These are phyloP conservation scores for Drosophila mojavensis DNA, from an alignment of 1,140 invertebrate species.

Conservation along the genomic window DNA sequence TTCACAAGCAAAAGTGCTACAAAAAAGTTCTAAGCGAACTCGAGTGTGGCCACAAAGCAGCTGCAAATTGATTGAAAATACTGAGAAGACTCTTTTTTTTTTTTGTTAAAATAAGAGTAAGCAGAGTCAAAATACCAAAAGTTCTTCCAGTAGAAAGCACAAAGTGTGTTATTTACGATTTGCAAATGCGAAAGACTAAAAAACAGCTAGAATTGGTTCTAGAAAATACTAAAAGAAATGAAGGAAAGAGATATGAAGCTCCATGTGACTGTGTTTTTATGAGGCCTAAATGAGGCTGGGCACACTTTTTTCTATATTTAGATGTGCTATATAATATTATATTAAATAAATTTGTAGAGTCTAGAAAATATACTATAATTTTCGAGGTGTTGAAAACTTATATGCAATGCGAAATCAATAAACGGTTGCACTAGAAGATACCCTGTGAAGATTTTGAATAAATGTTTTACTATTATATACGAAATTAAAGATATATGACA, in stretches of 20 bases:
- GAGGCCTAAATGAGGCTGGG: background rate
- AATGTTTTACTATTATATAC: too few relatives aligned
- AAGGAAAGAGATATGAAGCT: too few relatives aligned
- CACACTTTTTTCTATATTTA: too few relatives aligned
- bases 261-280: slow-evolving; percentile 1
- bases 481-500: too few relatives aligned
- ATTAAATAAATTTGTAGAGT: too few relatives aligned
- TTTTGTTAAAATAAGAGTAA: background rate
- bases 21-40: slow-evolving; percentile 22
- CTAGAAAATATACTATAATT: too few relatives aligned
- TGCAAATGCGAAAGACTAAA: slow-evolving; percentile 1
- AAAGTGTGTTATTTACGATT: slow-evolving; percentile 6
- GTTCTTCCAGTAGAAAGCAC: background rate
- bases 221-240: background rate
- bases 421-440: too few relatives aligned
- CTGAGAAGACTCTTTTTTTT: too few relatives aligned
- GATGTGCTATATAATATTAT: too few relatives aligned
- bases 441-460: too few relatives aligned
- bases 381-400: too few relatives aligned
- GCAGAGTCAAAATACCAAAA: background rate
- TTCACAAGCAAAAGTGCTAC: slow-evolving; percentile 1
- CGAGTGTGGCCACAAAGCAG: slow-evolving; percentile 11
- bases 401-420: background rate
- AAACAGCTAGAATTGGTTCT: slow-evolving; percentile 6
- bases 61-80: slow-evolving; percentile 1